phyloP scores from a whole-genome alignment of 2,113 vertebrate genomes.

The Channa maculata region DNA sequence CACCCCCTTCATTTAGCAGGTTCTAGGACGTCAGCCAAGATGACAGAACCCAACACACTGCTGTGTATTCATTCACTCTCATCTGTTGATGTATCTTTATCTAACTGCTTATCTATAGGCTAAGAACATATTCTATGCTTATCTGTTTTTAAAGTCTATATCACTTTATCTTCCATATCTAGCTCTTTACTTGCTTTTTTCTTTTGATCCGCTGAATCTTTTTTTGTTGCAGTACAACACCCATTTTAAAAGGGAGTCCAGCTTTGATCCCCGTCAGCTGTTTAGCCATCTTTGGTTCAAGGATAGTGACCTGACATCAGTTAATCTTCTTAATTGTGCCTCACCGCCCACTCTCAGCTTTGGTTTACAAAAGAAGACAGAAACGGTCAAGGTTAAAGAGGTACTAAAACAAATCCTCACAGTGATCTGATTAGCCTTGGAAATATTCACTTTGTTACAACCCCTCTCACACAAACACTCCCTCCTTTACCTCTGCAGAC shows the following conservation, averaged over 20 bases:
- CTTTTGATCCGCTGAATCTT: background rate
- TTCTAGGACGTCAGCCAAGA: slow-evolving; percentile 62
- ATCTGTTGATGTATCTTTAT: slow-evolving; percentile 8
- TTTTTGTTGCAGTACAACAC: background rate
- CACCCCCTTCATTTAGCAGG: slow-evolving; percentile 49
- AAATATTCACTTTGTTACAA: slow-evolving; percentile 26
- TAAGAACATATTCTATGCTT: no score
- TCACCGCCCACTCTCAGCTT: background rate
- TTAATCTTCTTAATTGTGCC: slow-evolving; percentile 50
- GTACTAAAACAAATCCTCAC: slow-evolving; percentile 43
- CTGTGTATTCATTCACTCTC: slow-evolving; percentile 50
- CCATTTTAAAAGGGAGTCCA: background rate
- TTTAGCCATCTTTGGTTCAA: slow-evolving; percentile 50
- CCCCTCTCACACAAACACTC: background rate
- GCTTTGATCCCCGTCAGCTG: slow-evolving; percentile 28
- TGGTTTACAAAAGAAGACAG: slow-evolving; percentile 42
- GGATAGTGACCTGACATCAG: slow-evolving; percentile 41
- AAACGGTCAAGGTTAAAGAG: slow-evolving; percentile 59
- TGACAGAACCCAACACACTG: slow-evolving; percentile 60
- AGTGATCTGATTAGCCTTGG: slow-evolving; percentile 47
- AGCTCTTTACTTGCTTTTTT: background rate
- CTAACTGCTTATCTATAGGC: background rate
- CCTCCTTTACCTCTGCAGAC: background rate
- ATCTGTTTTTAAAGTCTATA: no score
- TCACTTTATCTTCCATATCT: background rate